phyloP scores from a whole-genome alignment of 1,140 invertebrate species.

The Pogonognathellus flavescens region DNA sequence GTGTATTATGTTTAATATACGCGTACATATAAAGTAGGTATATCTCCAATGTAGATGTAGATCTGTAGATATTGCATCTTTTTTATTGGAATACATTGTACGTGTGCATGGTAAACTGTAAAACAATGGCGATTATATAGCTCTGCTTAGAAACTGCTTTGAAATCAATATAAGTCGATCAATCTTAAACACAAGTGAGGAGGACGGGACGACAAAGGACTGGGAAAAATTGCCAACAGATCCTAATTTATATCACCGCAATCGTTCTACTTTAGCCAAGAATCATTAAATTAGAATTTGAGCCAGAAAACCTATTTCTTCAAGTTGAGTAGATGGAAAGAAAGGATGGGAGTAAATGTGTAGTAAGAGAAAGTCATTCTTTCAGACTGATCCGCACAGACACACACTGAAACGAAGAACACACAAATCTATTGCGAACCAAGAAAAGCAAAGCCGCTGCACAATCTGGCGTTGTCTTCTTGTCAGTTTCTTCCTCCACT shows the following conservation, averaged over 20 bases:
- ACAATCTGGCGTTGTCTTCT: not conserved
- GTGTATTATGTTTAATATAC: no score
- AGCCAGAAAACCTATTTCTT: constrained; percentile 1
- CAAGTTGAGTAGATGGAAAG: constrained; percentile 3
- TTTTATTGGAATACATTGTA: no score
- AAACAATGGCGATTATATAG: no score
- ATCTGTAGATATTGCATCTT: no score
- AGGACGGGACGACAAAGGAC: constrained; percentile 6
- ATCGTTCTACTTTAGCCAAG: constrained; percentile 8
- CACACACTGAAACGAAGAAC: no score
- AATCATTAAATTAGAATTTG: constrained; percentile 13
- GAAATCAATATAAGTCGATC: constrained; percentile 5
- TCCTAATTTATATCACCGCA: constrained; percentile 3
- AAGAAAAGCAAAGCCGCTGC: not conserved
- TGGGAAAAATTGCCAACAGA: constrained; percentile 9
- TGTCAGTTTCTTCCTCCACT: not conserved
- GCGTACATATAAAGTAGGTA: no score
- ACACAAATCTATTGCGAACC: not conserved
- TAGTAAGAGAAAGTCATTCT: not conserved
- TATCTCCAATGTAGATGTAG: no score
- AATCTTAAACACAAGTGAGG: constrained; percentile 2
- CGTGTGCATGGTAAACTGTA: no score
- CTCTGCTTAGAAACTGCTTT: not conserved
- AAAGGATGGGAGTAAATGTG: not conserved
- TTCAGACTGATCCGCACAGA: not conserved